phyloP scores from a whole-genome alignment of 2,113 vertebrate genomes.

The Zosterops lateralis region DNA sequence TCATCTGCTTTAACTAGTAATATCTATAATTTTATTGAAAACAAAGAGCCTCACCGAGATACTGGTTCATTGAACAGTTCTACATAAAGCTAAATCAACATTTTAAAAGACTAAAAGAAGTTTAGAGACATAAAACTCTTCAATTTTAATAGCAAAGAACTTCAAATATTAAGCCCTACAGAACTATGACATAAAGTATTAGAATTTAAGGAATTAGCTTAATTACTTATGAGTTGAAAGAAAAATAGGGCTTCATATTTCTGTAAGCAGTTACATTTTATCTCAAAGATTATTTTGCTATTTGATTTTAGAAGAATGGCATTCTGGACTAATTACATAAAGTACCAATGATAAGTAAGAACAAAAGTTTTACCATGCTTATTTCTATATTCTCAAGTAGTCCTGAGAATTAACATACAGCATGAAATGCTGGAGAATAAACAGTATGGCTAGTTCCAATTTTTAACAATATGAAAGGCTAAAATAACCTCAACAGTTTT shows the following conservation, averaged over 20 bases:
- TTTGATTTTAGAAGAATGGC: neutral
- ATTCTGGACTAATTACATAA: neutral
- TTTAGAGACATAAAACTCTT: neutral
- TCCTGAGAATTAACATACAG: neutral
- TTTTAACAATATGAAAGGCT: neutral
- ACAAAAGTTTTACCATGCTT: neutral
- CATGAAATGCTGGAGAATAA: neutral
- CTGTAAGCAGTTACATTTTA: neutral
- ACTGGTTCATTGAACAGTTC: neutral
- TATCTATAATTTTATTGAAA: neutral
- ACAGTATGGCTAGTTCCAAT: neutral
- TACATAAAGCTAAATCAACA: neutral
- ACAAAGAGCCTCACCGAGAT: neutral
- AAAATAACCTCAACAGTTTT: neutral
- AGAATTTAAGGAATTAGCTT: neutral
- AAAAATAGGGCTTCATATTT: neutral
- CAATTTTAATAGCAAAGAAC: neutral
- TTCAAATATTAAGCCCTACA: neutral
- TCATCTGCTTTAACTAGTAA: neutral
- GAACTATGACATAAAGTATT: neutral
- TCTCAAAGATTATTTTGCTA: neutral
- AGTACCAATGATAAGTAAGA: neutral
- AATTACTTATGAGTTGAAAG: neutral
- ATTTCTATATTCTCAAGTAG: neutral
- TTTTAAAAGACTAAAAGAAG: neutral